A percentile compares a stretch with the other conserved stretches of the same genome.
phyloP scores from a whole-genome alignment of 2,797 vertebrate genomes.

The Otolemur crassicaudatus region DNA sequence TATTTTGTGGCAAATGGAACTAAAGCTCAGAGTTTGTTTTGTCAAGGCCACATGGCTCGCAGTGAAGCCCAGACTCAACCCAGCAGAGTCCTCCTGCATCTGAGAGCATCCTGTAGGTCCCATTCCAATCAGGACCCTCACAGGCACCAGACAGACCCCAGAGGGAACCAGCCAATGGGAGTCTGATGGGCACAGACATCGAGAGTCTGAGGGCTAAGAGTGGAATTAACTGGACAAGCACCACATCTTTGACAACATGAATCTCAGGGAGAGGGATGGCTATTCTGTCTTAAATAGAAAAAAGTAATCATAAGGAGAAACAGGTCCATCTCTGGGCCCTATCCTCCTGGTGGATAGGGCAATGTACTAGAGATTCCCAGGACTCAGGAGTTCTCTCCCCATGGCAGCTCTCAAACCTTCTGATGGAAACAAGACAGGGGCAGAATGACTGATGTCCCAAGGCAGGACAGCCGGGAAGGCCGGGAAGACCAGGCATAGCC shows the following conservation, averaged over 20 bases:
- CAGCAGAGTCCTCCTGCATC: not conserved
- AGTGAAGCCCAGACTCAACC: not conserved
- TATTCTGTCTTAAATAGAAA: not conserved
- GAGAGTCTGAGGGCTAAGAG: accelerated
- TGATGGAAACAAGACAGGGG: not conserved
- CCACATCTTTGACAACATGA: not conserved
- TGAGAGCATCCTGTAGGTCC: not conserved
- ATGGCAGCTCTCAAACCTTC: not conserved
- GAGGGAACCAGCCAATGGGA: not conserved
- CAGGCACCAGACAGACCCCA: no score
- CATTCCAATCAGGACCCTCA: not conserved
- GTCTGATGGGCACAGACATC: not conserved
- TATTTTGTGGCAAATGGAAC: not conserved
- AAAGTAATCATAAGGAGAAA: not conserved
- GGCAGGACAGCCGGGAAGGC: not conserved
- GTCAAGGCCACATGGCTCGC: no score
- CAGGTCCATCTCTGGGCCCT: no score
- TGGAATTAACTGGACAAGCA: no score
- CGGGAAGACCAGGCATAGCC: not conserved
- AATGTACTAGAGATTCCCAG: not conserved
- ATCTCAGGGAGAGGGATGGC: not conserved
- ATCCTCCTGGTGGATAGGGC: not conserved
- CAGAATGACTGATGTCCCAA: no score
- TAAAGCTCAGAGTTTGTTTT: not conserved
- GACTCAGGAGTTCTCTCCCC: not conserved